Percentiles rank a stretch among this genome's conserved stretches.
Evolutionary conservation across 2,113 vertebrate species (phyloP).

Genomic region (Tapirus terrestris): DNA sequence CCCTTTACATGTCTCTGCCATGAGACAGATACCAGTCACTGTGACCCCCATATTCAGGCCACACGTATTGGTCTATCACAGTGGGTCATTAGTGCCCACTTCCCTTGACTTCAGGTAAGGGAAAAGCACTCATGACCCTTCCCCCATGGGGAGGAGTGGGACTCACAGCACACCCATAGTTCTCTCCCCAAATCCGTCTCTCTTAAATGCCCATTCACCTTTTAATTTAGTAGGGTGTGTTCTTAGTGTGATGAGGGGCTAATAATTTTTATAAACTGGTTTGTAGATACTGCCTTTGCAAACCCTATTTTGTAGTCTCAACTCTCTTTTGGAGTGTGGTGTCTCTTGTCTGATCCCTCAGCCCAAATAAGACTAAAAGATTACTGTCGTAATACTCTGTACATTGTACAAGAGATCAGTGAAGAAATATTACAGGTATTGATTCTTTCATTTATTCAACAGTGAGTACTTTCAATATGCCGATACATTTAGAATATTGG

Average conservation of each 20-base stretch:
- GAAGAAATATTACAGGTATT: background rate
- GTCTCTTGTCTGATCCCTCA: background rate
- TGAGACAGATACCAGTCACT: background rate
- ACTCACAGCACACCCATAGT: background rate
- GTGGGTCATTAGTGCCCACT: background rate
- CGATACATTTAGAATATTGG: background rate
- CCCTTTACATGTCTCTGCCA: background rate
- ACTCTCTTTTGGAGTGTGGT: background rate
- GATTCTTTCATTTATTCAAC: background rate
- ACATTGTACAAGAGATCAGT: background rate
- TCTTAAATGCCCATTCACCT: background rate
- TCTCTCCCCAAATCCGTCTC: background rate
- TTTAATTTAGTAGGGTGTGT: background rate
- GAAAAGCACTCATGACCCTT: background rate
- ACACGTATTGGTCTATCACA: background rate
- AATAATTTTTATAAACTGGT: background rate
- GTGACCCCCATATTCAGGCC: background rate
- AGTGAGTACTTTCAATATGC: background rate
- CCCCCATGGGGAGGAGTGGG: background rate
- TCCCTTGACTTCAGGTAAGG: background rate
- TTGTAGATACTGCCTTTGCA: background rate
- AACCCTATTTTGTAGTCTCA: background rate
- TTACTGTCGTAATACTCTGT: background rate
- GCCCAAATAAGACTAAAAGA: background rate
- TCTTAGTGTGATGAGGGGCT: background rate